A percentile compares a stretch with the other conserved stretches of the same genome.
Evolutionary conservation across 2,888 invertebrate genomes (phyloP).

Genomic region (Ectobius pallidus): DNA sequence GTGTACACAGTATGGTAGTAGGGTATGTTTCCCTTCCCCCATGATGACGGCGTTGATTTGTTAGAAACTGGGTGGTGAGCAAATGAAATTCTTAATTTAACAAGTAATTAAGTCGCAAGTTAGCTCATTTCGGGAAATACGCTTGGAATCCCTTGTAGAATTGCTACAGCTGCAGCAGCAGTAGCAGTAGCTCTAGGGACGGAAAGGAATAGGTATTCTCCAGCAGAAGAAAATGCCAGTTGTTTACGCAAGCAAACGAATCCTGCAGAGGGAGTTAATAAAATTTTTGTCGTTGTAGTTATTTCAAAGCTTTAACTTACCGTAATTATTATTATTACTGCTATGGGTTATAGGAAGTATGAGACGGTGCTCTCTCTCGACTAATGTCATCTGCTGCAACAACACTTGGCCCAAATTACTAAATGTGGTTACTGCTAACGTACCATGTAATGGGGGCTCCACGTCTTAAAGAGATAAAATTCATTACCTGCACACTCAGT

Average conservation of each 20-base stretch:
- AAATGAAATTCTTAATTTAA: slow-evolving; percentile 59
- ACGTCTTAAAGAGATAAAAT: neutral
- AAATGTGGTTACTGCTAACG: neutral
- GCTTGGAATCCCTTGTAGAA: slow-evolving; percentile 35
- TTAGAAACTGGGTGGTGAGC: slow-evolving; percentile 35
- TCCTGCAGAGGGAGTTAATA: slow-evolving; percentile 8
- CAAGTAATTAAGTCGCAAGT: slow-evolving; percentile 53
- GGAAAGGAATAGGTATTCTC: too few species aligned
- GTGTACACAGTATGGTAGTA: neutral
- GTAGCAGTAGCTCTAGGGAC: neutral
- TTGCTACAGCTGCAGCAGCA: neutral
- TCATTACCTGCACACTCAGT: neutral
- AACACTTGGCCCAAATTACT: neutral
- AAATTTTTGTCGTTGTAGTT: slow-evolving; percentile 2
- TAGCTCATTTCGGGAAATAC: slow-evolving; percentile 41
- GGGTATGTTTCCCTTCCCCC: slow-evolving; percentile 12
- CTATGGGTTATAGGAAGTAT: neutral
- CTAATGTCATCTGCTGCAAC: neutral
- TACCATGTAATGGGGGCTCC: neutral
- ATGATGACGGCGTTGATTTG: slow-evolving; percentile 37
- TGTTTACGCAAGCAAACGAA: slow-evolving; percentile 14
- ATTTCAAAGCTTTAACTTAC: slow-evolving; percentile 5
- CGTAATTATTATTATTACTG: neutral
- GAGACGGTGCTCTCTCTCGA: neutral
- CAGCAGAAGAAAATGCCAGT: slow-evolving; percentile 24